phyloP scores from a whole-genome alignment of 1,140 invertebrate genomes.

The Solenopsis fugax region DNA sequence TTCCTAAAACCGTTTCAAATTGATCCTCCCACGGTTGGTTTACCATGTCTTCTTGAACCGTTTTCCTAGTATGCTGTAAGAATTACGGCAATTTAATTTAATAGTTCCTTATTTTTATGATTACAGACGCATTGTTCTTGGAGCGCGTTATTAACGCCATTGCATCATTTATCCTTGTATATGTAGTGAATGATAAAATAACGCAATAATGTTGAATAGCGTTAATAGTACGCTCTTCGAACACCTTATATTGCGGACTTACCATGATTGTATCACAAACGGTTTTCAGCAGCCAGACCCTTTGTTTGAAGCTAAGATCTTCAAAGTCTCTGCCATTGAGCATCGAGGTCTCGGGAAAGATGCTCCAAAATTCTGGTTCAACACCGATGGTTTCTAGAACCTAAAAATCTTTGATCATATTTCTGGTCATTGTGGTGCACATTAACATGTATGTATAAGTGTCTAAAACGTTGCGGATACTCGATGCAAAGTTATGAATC shows the following conservation, averaged over 20 bases:
- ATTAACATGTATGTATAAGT: not conserved
- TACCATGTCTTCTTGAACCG: slow-evolving; percentile 82
- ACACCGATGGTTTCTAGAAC: slow-evolving; percentile 87
- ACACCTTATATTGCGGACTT: slow-evolving; percentile 57
- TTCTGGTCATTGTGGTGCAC: slow-evolving; percentile 44
- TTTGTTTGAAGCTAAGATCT: slow-evolving; percentile 87
- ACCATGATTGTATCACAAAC: slow-evolving; percentile 89
- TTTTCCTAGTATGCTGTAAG: slow-evolving; percentile 82
- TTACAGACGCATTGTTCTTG: not conserved
- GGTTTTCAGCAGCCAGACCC: slow-evolving; percentile 88
- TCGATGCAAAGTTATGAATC: not conserved
- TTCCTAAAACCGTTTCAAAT: slow-evolving; percentile 85
- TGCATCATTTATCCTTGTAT: no score
- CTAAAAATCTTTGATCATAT: slow-evolving; percentile 78
- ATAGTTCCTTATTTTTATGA: not conserved
- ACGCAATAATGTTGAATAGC: no score
- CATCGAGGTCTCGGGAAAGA: slow-evolving; percentile 86
- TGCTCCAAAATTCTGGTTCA: slow-evolving; percentile 87
- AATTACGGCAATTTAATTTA: slow-evolving; percentile 13
- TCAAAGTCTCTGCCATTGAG: slow-evolving; percentile 87
- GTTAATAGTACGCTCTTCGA: no score
- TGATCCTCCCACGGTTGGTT: slow-evolving; percentile 80
- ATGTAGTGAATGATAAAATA: no score
- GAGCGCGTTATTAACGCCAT: no score
- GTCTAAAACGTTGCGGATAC: not conserved